Evolutionary conservation across 1,140 invertebrate genomes (phyloP), one percentile per base, ranked within the genome.

Genomic region (Ips nitidus): DNA sequence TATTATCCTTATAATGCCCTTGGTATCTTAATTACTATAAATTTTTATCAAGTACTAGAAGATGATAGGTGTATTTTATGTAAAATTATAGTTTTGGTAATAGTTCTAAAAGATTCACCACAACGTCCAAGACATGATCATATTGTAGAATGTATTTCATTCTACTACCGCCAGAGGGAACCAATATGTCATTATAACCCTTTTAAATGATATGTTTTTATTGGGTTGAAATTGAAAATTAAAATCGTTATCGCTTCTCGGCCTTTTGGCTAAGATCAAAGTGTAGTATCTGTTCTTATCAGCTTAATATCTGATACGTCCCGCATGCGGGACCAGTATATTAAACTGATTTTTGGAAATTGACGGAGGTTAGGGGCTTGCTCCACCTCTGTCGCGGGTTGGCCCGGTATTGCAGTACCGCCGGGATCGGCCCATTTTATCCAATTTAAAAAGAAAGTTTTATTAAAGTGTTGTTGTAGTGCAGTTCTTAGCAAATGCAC

Each of bases 341-440:
- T 72, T 72, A 72, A 72, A 72, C 71, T 85, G 82, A 83, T 86
- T 86, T 86, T 86, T 86, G 83, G 77, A 83, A 82, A 71, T 52
- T 74, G 83, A 80, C 74, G 80, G 81, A 80, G 76, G 78, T 76
- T 80, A 81, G 81, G 81, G 74, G 83, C 63, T 65, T 65, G 63
- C 63, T 86, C 80, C 82, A 80, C 77, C 79, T 81, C 81, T 79
- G 77, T 83, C 82, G 74, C 80, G 81, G 83, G 85, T 86, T 82
- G 84, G 79, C 81, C 83, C 79, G 81, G 83, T 82, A 83, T 86
- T 86, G 86, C 86, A 88, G 82, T 86, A 81, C 77, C 70, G 75
- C 78, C 77, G 75, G 78, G 80, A 80, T 77, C 79, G 81, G 82
- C 83, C 81, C 75, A 75, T 63, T 70, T 70, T 50, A 50, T 8